A percentile compares a stretch with the other conserved stretches of the same genome.
Evolutionary conservation across 2,113 vertebrate species (phyloP).

Genomic region (Ursus arctos): DNA sequence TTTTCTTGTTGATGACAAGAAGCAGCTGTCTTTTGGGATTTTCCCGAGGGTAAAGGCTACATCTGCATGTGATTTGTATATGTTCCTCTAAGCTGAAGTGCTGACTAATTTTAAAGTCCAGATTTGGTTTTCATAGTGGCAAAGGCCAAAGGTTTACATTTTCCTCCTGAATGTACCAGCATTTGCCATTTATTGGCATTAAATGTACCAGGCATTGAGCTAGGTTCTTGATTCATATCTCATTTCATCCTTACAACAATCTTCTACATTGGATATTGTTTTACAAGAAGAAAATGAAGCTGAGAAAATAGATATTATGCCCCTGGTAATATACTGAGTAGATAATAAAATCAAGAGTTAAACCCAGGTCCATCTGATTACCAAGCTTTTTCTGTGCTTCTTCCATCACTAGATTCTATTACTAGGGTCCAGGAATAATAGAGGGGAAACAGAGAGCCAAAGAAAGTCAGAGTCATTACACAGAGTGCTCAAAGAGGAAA

Average conservation of each 20-base stretch:
- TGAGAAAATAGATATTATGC: neutral
- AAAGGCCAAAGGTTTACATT: neutral
- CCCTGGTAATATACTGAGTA: neutral
- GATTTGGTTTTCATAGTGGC: neutral
- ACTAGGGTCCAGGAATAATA: neutral
- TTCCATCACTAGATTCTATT: neutral
- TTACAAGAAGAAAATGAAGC: neutral
- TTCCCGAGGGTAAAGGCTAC: neutral
- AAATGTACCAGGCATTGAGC: neutral
- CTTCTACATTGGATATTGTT: neutral
- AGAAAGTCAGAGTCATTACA: neutral
- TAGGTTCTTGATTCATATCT: neutral
- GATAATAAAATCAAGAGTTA: neutral
- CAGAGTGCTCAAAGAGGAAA: neutral
- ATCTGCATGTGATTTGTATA: slow-evolving; percentile 27
- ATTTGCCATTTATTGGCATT: neutral
- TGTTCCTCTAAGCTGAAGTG: neutral
- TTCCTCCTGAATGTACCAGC: neutral
- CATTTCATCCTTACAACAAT: neutral
- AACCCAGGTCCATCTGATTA: neutral
- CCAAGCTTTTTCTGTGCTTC: neutral
- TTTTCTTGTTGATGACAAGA: neutral
- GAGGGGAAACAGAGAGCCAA: neutral
- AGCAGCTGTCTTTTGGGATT: neutral
- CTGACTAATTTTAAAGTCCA: neutral